Evolutionary conservation across 2,797 vertebrate genomes (phyloP), one percentile per base, ranked within the genome.

Genomic region (Spondyliosoma cantharus): DNA sequence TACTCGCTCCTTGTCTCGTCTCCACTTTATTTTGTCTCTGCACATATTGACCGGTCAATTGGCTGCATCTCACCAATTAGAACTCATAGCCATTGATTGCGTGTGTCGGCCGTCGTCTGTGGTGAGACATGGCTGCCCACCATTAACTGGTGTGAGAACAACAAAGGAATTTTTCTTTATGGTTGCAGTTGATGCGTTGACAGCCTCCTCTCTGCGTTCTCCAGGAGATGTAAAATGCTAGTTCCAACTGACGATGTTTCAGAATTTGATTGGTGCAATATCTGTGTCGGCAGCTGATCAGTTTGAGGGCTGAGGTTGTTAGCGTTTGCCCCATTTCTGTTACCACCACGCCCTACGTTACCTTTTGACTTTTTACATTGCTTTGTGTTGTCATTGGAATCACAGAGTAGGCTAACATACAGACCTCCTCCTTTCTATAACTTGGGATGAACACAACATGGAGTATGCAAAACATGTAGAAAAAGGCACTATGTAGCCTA

Each of bases 1-100:
- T 68, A 25, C 45, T 60, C 13, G 0, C 25, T 76, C 6, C 25
- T 42, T 59, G 53, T 76, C 82, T 78, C 54, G 57, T 64, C 45
- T 65, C 25, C 48, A 61, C 75, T 27, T 56, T n/a, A 9, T 64
- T 60, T 82, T 80, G 56, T 74, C 45, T 46, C 65, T 66, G 60
- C 78, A 81, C 76, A 76, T 89, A 82, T 89, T 86, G 85, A 89
- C 75, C 3, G 63, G 71, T 85, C 74, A 87, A 50, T 89, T 79
- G 73, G 64, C 67, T 74, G 74, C 70, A 42, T 91, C 82, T 71
- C 57, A 75, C 54, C 81, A 89, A 77, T 90, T 87, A 90, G 52
- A 73, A 52, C 42, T 37, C 42, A 45, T 32, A 32, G 54, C 19
- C 80, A 89, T 86, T 89, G 80, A 91, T 83, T 84, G 61, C 37